phyloP scores from a whole-genome alignment of 2,888 invertebrate species.

The Pimpla rufipes region DNA sequence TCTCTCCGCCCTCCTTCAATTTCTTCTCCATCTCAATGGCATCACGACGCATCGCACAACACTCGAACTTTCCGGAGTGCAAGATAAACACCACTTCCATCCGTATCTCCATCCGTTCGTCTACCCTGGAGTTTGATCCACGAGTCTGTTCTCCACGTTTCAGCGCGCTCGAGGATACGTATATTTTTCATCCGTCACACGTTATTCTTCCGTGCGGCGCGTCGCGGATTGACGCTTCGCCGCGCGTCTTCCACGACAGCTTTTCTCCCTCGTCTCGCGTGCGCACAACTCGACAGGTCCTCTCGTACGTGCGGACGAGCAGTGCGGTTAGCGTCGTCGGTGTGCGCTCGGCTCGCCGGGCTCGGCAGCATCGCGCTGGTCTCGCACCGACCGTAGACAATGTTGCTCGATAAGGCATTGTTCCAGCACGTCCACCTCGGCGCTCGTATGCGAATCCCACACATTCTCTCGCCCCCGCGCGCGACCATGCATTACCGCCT shows the following conservation, averaged over 20 bases:
- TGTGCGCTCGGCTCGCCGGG: conserved; percentile 8
- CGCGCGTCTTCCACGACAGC: not conserved
- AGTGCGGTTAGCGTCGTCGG: conserved; percentile 31
- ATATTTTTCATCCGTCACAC: not conserved
- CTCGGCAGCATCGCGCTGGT: conserved; percentile 35
- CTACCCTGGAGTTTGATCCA: not conserved
- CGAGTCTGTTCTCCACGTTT: not conserved
- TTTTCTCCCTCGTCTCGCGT: not conserved
- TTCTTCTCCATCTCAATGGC: too few relatives aligned
- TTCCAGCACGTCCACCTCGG: conserved; percentile 77
- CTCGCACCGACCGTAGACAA: conserved; percentile 75
- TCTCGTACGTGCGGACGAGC: conserved; percentile 33
- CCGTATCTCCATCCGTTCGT: too few relatives aligned
- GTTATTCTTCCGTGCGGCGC: not conserved
- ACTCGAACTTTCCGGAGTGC: too few relatives aligned
- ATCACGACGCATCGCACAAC: too few relatives aligned
- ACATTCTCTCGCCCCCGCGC: conserved; percentile 42
- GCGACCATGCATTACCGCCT: conserved; percentile 59
- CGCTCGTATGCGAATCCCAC: conserved; percentile 47
- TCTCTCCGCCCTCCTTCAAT: too few relatives aligned
- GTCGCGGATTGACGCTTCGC: conserved; percentile 26
- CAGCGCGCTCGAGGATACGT: not conserved
- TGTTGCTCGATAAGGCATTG: conserved; percentile 84
- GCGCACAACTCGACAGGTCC: conserved; percentile 19
- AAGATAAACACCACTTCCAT: too few relatives aligned